Conservation (phyloP, 2,797 vertebrate genomes). For the Ceryle rudis region DNA sequence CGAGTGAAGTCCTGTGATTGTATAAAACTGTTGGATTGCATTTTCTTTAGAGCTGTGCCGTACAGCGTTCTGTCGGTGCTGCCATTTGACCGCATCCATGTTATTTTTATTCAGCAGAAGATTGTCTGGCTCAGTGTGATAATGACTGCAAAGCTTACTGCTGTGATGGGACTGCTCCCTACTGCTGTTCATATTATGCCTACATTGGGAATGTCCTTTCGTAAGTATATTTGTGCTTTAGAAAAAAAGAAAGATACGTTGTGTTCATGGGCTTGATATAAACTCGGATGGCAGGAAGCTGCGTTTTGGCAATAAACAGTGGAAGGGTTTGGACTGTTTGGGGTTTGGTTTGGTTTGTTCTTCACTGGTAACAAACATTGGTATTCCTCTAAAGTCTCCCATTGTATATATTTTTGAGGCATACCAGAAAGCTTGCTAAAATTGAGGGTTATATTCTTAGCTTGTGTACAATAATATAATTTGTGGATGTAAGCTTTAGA, state of each 20-base stretch:
- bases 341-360: background rate
- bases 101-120: constrained; percentile 80
- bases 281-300: background rate
- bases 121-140: constrained; percentile 85
- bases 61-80: background rate
- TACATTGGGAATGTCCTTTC: constrained; percentile 92
- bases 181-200: constrained; percentile 94
- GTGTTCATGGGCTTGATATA: background rate
- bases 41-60: constrained; percentile 14
- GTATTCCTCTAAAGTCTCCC: background rate
- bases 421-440: background rate
- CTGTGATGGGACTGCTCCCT: constrained; percentile 88
- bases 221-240: constrained; percentile 79
- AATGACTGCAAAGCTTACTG: constrained; percentile 91
- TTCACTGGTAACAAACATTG: background rate
- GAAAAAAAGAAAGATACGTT: background rate
- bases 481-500: background rate
- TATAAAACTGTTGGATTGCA: background rate
- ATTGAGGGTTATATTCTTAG: background rate
- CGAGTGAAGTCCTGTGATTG: background rate
- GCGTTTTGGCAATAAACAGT: background rate
- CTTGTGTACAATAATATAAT: background rate
- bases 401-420: background rate
- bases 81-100: background rate
- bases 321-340: background rate